These are phyloP conservation scores for Sibirionetta formosa DNA, from an alignment of 2,797 vertebrate genomes.

Conservation along the genomic window DNA sequence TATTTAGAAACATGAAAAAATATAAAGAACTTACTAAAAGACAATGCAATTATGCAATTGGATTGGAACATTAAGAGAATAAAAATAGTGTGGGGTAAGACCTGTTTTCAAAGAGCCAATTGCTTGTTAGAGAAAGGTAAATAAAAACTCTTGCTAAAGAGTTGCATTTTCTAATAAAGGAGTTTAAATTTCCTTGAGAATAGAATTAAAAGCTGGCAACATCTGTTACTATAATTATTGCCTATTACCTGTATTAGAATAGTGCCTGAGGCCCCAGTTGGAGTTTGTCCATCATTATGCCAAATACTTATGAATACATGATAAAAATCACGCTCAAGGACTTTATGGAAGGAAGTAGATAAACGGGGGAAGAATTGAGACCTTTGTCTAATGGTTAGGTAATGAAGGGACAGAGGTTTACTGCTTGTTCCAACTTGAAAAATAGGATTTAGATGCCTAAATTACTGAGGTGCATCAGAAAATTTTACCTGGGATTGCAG, in stretches of 20 bases:
- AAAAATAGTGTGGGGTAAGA: neutral
- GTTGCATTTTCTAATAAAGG: neutral
- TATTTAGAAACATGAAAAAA: slow-evolving; percentile 25
- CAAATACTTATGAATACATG: neutral
- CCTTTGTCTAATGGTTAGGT: neutral
- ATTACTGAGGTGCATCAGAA: neutral
- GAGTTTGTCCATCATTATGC: neutral
- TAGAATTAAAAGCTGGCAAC: neutral
- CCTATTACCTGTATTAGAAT: slow-evolving; percentile 7
- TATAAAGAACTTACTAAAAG: neutral
- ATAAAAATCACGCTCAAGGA: neutral
- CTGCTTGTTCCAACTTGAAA: neutral
- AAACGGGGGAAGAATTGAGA: neutral
- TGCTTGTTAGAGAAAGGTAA: neutral
- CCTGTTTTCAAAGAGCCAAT: neutral
- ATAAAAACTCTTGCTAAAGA: neutral
- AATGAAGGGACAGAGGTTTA: neutral
- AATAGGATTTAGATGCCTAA: neutral
- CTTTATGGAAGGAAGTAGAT: neutral
- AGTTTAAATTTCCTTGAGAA: neutral
- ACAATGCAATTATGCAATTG: neutral
- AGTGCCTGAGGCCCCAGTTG: neutral
- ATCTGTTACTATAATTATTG: slow-evolving; percentile 28
- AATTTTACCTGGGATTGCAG: neutral
- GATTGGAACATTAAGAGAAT: neutral